Base-by-base conservation (phyloP, 2,113 vertebrate genomes). In the Caloenas nicobarica region DNA sequence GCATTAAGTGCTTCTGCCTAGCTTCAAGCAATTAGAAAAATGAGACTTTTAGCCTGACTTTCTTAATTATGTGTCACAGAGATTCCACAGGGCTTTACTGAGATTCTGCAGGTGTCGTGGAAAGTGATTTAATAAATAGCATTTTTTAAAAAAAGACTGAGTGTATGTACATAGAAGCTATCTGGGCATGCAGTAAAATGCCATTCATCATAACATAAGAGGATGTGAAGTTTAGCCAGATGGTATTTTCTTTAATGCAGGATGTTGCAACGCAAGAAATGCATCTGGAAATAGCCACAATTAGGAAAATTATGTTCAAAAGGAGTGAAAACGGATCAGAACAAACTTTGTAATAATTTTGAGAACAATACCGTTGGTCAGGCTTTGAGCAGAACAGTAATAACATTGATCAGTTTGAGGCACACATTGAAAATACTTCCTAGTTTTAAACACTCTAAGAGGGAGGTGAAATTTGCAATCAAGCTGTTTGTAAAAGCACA, bases 111-210 rank as follows among this genome's bases (percentile, higher is more conserved):
- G 92, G 93, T 93, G 87, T 83, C 95, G 95, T 78, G 33, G 93
- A 93, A 96, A 96, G 92, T 96, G 87, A 90, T 94, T 95, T 97
- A 95, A 96, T 93, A 97, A 97, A 96, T 94, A 91, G 93, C 92
- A 44, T 83, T 93, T 92, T 91, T 91, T 81, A n/a, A 9, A 68
- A 71, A 68, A 29, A 78, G 81, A 38, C 81, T 83, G 94, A 92
- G 84, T 40, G 66, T 85, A 26, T 76, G 91, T 76, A 70, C 72
- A 54, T 56, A 38, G 80, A 58, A 78, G 83, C 95, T 95, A 71
- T 95, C 95, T 88, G 87, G 81, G 71, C 42, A 72, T 53, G 91
- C 91, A 94, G 89, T 31, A 80, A 95, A 90, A 97, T 69, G 81
- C 89, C 94, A 96, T 97, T 95, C 81, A 97, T 96, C 96, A 95